Base-by-base conservation (phyloP, 2,113 vertebrate genomes). In the chimpanzee (Pan troglodytes) region DNA sequence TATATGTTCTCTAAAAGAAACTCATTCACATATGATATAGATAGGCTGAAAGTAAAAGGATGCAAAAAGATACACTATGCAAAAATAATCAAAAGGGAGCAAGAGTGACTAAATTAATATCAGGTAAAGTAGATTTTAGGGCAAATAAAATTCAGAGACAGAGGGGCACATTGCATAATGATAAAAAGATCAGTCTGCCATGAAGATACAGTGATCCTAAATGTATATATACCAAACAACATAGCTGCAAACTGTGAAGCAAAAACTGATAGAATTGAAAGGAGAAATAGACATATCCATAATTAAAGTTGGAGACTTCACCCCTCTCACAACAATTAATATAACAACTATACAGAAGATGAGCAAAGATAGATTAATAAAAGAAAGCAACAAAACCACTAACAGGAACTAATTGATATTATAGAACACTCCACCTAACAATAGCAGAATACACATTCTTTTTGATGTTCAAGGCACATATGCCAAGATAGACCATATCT, bases 21-120 rank as follows among this genome's bases (percentile, higher is more conserved):
- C 30, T 83, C 59, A 81, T 27, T 96, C 13, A 68, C 68, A 64
- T 90, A 52, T 68, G 16, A 68, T 75, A 38, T 27, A 82, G 23
- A n/a, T 38, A 95, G 92, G 10, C 48, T 93, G n/a, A 95, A 93
- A 91, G 30, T 70, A 95, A 55, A 80, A 32, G 14, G 14, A 43
- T 75, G 11, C 16, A 10, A 79, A 94, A 94, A 84, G 25, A 25
- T 67, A 40, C 13, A 67, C 2, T 43, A 78, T 68, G 16, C 38
- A n/a, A 93, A 70, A 10, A 80, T 86, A 81, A 84, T 80, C 35
- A 82, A 32, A 78, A 85, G 61, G 83, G 59, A 78, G 9, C 8
- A 55, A 8, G 8, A 88, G 12, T 95, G 59, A 18, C 7, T 93
- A 40, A 94, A 78, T 94, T 94, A 81, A 43, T 81, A 45, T 92